Evolutionary conservation across 2,888 invertebrate species (phyloP), one percentile per base, ranked within the genome.

Genomic region (Rhodophaea formosa): DNA sequence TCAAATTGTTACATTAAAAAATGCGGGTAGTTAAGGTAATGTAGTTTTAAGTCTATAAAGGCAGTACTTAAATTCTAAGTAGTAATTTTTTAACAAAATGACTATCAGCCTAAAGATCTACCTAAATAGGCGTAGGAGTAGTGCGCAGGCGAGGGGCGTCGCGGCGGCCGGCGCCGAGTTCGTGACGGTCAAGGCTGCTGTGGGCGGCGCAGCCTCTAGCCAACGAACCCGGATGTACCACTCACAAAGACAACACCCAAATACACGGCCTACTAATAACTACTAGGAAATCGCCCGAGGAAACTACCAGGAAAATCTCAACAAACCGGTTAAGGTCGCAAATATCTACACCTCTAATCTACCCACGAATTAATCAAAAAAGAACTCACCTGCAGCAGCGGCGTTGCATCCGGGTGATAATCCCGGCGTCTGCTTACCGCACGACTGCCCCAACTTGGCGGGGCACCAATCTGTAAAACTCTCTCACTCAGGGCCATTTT

Each of bases 121-220:
- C 6, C 16, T 51, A 14, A 14, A 44, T 32, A 23, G 29, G 44
- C 44, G 43, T 53, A n/a, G 8, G 32, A 35, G 39, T 17, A 12
- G 47, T 43, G 43, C 53, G 43, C 43, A 44, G 53, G n/a, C 54
- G 54, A 16, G 14, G 14, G 54, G 15, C 54, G 45, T 32, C 45
- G 54, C 56, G 47, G 15, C 56, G 42, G 53, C 42, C 56, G 56
- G 58, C 51, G 58, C 63, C 62, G 76, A 76, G 85, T 82, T 84
- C 83, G 79, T 66, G 56, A 74, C 87, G 90, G 90, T 89, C 90
- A 89, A 90, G 90, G 90, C 77, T 82, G 71, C 67, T 72, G 88
- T 86, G 84, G 88, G 88, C 86, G 82, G 75, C 70, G 56, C 58
- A 63, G 64, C 60, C 66, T 62, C 72, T 75, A 80, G 77, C 69